Evolutionary conservation across 1,140 invertebrate genomes (phyloP), one percentile per base, ranked within the genome.

Genomic region (Ptiloglossa arizonensis): DNA sequence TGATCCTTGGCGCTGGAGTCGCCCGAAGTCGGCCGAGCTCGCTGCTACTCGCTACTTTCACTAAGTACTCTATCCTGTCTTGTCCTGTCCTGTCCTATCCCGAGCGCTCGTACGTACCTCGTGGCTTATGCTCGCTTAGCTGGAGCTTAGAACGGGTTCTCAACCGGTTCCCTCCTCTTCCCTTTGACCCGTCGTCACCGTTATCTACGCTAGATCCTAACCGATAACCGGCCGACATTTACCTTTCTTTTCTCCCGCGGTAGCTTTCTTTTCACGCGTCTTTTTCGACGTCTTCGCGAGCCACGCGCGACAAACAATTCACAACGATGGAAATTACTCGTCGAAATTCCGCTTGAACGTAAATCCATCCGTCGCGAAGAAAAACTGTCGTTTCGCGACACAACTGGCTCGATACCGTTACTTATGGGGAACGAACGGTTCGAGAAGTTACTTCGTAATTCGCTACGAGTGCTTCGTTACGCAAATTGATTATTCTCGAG

Each of bases 1-100:
- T 90, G 90, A 91, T 91, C 89, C 89, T 89, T 90, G 86, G 88
- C 88, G 90, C 88, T 90, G 85, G 85, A 90, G 85, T 90, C 87
- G 88, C 82, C 84, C 73, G 80, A 70, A 88, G 86, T 77, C 60
- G 84, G 62, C 63, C 77, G 38, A 78, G 83, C 75, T 83, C 38
- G 64, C 67, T 57, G 79, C 80, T 85, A 79, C 78, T 82, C 80
- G 79, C 85, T 90, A 90, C 90, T 91, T 91, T 91, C 89, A 91
- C 90, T 86, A 87, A 83, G 77, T 80, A 87, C 82, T 86, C 71
- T 81, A 86, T 86, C 78, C 70, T 83, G 80, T 79, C 80, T 72
- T 82, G 54, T 82, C 60, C 62, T 84, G 70, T 80, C 72, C 78
- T 62, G 69, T 62, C 52, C 64, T 74, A 70, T 82, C 77, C 70